A percentile compares a stretch with the other conserved stretches of the same genome.
These are phyloP conservation scores for Leptopilina syphax DNA, from an alignment of 2,888 invertebrate genomes.

Conservation along the genomic window DNA sequence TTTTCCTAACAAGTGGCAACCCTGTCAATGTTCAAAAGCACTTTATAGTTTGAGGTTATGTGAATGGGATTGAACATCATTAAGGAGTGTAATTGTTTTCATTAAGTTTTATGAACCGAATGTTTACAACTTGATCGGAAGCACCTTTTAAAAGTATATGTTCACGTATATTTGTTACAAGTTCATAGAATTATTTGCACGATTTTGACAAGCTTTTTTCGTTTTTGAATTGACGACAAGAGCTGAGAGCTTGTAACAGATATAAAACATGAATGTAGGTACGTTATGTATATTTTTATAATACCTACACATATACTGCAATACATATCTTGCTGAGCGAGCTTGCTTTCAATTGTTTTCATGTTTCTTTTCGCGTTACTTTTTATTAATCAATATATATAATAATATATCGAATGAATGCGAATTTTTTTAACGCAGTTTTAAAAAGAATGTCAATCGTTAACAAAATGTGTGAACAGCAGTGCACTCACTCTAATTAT, in stretches of 20 bases:
- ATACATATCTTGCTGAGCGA: slow-evolving; percentile 58
- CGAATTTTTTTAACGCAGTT: slow-evolving; percentile 34
- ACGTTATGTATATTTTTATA: not conserved
- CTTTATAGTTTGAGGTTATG: no score
- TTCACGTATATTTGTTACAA: slow-evolving; percentile 17
- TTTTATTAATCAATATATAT: not conserved
- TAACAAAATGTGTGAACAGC: slow-evolving; percentile 19
- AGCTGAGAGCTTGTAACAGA: slow-evolving; percentile 56
- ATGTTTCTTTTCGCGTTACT: slow-evolving; percentile 37
- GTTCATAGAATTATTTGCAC: slow-evolving; percentile 28
- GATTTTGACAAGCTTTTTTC: slow-evolving; percentile 35
- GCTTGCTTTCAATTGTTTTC: slow-evolving; percentile 55
- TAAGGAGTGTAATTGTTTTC: no score
- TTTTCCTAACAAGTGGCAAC: no score
- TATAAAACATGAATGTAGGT: slow-evolving; percentile 52
- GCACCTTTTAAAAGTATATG: no score
- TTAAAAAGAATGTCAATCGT: slow-evolving; percentile 8
- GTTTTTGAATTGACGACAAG: slow-evolving; percentile 16
- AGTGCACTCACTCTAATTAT: slow-evolving; percentile 29
- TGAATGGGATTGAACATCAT: no score
- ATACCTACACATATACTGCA: not conserved
- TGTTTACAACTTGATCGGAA: no score
- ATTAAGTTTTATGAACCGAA: no score
- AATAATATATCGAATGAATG: slow-evolving; percentile 22
- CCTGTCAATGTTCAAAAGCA: no score